Evolutionary conservation across 2,888 invertebrate species (phyloP), one percentile per base, ranked within the genome.

Genomic region (Serripes groenlandicus): DNA sequence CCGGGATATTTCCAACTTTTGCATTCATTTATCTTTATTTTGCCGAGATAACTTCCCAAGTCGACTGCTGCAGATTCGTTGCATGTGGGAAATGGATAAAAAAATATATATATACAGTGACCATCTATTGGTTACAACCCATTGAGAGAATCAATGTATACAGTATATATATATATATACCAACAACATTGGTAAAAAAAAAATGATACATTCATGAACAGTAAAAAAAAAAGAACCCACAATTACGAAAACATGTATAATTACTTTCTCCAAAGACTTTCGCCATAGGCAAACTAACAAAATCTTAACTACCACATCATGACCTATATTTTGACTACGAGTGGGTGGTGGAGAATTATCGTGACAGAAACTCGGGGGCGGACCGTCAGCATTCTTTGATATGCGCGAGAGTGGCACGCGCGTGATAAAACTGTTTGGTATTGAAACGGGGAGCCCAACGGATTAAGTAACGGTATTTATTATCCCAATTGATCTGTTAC

Each of bases 321-420:
- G 71, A 56, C 71, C 71, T 71, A 71, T 21, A 71, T 56, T 37
- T 56, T 1, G 58, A 7, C n/a, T 71, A 54, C 56, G 32, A 15
- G 35, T 32, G 34, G 70, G 70, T 56, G 34, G 56, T 56, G 56
- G 71, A 58, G 54, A 70, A 56, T 71, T 70, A 35, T 70, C 70
- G 60, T 76, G 76, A 76, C 68, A 75, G 60, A 21, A 30, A 66
- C 68, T 23, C 75, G 58, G 72, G 76, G 72, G 56, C 66, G 58
- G 30, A 49, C 32, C 62, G 68, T 18, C 52, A 70, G 1, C 32
- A 64, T 42, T 23, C 60, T 60, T 49, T 73, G 62, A 64, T 54
- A 54, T 42, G 35, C 69, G 49, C 76, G 70, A 71, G 26, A 58
- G 34, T 54, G 70, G 34, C 66, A 66, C 66, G 66, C 66, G 66